phyloP scores from a whole-genome alignment of 2,797 vertebrate genomes.

The Phoeniculus purpureus region DNA sequence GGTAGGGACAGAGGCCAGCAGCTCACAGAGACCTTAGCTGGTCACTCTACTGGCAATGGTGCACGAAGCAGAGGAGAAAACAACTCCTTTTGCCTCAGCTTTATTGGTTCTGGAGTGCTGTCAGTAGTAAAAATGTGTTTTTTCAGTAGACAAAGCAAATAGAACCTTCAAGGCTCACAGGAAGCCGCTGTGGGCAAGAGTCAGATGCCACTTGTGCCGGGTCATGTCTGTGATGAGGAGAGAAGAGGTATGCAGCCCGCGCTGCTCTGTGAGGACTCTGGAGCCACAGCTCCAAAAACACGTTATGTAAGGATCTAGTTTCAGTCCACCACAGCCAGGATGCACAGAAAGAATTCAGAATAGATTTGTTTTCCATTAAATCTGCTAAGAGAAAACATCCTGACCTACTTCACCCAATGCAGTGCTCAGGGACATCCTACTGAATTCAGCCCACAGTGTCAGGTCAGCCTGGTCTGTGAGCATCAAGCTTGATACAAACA shows the following conservation, averaged over 20 bases:
- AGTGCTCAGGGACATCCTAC: not conserved
- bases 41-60: constrained; percentile 5
- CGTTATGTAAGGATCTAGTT: constrained; percentile 14
- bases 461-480: not conserved
- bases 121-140: constrained; percentile 33
- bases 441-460: not conserved
- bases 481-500: accelerated
- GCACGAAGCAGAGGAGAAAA: not conserved
- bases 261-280: not conserved
- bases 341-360: constrained; percentile 10
- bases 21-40: not conserved
- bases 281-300: constrained; percentile 26
- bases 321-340: not conserved
- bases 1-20: constrained; percentile 18
- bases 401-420: not conserved
- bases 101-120: constrained; percentile 53
- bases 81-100: not conserved
- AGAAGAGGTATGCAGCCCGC: constrained; percentile 26
- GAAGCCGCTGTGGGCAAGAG: constrained; percentile 26
- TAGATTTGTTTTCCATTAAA: not conserved
- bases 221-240: constrained; percentile 26
- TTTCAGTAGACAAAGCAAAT: constrained; percentile 64
- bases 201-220: constrained; percentile 17
- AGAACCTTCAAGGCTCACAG: constrained; percentile 17
- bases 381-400: not conserved